phyloP scores from a whole-genome alignment of 2,113 vertebrate species.

The Isurus oxyrinchus region DNA sequence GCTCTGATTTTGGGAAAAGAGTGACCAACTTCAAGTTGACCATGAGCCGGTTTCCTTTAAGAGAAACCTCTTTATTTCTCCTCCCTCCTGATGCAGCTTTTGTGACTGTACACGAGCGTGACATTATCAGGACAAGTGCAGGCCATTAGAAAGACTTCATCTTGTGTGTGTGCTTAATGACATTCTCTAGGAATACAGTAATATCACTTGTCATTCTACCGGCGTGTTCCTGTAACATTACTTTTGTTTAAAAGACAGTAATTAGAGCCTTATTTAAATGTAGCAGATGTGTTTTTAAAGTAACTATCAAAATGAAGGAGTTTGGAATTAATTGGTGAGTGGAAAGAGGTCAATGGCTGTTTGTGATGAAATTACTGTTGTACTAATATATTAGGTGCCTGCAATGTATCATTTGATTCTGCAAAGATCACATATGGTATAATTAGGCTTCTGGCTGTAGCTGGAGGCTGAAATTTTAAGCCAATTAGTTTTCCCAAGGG shows the following conservation, averaged over 20 bases:
- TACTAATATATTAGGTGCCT: constrained; percentile 19
- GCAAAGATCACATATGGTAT: constrained; percentile 33
- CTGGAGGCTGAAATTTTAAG: constrained; percentile 33
- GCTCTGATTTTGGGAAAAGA: not conserved
- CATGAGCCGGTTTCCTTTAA: not conserved
- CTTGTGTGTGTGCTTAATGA: not conserved
- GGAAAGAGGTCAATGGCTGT: constrained; percentile 19
- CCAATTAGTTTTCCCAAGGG: constrained; percentile 31
- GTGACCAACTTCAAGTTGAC: not conserved
- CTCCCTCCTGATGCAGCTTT: not conserved
- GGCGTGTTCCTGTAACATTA: not conserved
- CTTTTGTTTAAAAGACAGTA: constrained; percentile 18
- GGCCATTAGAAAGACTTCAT: not conserved
- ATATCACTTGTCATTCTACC: constrained; percentile 4
- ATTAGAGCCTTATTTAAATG: constrained; percentile 34
- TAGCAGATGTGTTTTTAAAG: constrained; percentile 29
- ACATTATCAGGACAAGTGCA: not conserved
- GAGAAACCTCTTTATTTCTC: not conserved
- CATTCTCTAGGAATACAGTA: not conserved
- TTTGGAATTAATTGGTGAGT: constrained; percentile 34
- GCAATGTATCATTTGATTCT: constrained; percentile 32
- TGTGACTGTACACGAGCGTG: not conserved
- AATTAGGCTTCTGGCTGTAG: constrained; percentile 34
- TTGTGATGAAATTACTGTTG: constrained; percentile 35
- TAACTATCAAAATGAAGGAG: constrained; percentile 29